Conservation (phyloP, 2,113 vertebrate species). For the Speoplatyrhinus poulsoni region DNA sequence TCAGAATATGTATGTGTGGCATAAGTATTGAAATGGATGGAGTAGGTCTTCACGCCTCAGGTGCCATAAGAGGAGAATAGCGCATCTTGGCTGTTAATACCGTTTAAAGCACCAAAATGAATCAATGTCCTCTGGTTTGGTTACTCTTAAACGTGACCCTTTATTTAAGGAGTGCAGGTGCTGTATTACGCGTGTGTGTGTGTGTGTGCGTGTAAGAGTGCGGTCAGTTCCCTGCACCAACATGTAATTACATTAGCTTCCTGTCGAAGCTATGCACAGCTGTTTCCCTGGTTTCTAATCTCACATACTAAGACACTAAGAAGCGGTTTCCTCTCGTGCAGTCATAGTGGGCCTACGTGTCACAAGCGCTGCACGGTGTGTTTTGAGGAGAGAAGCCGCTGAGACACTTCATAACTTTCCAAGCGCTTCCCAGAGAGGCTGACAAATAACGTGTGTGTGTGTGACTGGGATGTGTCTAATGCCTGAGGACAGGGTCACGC, state of each 20-base stretch:
- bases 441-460: constrained; percentile 9
- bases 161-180: constrained; percentile 43
- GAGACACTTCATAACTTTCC: background rate
- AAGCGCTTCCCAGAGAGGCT: no score
- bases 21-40: background rate
- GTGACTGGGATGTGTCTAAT: constrained; percentile 39
- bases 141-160: constrained; percentile 28
- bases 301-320: constrained; percentile 30
- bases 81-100: constrained; percentile 12
- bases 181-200: constrained; percentile 10
- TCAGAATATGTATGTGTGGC: constrained; percentile 1
- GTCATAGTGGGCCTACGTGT: background rate
- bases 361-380: background rate
- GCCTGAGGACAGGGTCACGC: constrained; percentile 21
- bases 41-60: background rate
- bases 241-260: constrained; percentile 64
- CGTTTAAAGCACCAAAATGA: constrained; percentile 17
- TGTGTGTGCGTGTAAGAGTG: constrained; percentile 20
- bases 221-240: constrained; percentile 21
- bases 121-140: constrained; percentile 7
- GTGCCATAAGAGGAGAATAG: background rate
- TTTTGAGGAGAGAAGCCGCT: background rate
- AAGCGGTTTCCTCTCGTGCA: constrained; percentile 31
- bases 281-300: constrained; percentile 63
- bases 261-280: constrained; percentile 57